These are phyloP conservation scores for Isotomurus palustris DNA, from an alignment of 2,888 invertebrate species.

Conservation along the genomic window DNA sequence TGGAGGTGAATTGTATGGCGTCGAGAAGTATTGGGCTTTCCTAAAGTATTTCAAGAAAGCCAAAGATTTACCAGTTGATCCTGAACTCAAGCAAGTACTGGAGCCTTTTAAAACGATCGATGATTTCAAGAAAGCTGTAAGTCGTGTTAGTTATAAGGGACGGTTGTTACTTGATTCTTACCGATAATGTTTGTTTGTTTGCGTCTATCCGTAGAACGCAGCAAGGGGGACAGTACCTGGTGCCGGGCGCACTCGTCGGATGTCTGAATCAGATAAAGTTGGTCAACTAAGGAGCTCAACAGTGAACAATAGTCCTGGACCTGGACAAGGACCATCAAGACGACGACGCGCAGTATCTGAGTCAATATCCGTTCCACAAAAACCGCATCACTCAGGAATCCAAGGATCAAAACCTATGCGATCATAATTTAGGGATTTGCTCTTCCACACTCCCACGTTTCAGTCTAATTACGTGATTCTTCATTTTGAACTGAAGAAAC, in stretches of 20 bases:
- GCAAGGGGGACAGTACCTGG: conserved; percentile 31
- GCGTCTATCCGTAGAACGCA: conserved; percentile 31
- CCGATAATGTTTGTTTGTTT: neutral
- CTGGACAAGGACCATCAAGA: neutral
- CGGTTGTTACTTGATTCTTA: neutral
- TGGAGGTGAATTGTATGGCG: conserved; percentile 77
- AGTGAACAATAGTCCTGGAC: neutral
- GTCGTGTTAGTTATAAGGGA: neutral
- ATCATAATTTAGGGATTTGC: too few species aligned
- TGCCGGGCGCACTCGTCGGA: conserved; percentile 20
- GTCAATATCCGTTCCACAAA: conserved; percentile 1
- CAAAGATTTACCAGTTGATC: conserved; percentile 66
- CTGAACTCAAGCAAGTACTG: conserved; percentile 66
- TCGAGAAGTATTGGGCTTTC: conserved; percentile 99
- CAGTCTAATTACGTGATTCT: too few species aligned
- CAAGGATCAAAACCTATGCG: neutral
- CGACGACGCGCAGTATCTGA: conserved; percentile 10
- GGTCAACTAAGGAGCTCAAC: conserved; percentile 14
- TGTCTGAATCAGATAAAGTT: conserved; percentile 33
- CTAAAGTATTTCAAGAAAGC: conserved; percentile 89
- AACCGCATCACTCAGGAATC: neutral
- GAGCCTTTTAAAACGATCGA: conserved; percentile 79
- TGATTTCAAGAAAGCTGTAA: conserved; percentile 60
- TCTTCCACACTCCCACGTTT: too few species aligned
- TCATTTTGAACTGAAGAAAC: too few species aligned